Base-by-base conservation (phyloP, 2,888 invertebrate genomes). In the Iphiclides podalirius region DNA sequence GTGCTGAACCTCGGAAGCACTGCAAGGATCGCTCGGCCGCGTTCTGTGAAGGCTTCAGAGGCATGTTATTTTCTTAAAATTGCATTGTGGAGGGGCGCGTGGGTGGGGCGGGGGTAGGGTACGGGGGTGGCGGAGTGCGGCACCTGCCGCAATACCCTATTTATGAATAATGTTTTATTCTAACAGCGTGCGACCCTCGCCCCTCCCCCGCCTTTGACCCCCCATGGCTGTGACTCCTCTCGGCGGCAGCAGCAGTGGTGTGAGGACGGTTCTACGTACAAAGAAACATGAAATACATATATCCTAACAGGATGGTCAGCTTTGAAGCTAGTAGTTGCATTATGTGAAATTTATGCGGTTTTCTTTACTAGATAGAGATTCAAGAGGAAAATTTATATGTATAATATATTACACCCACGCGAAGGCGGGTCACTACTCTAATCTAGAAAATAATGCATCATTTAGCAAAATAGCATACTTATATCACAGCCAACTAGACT, bases 131-230 rank as follows among this genome's bases (percentile, higher is more conserved):
- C 56, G 60, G 64, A 61, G 20, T 6, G 60, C 52, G 63, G 61
- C 71, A 72, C 73, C 76, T 79, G 79, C 73, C 75, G 81, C 85
- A 86, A 85, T 85, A 81, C 82, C 79, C 85, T 85, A 84, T 85
- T 87, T 87, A 87, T 87, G 87, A 87, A 87, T 86, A 87, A 87
- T 86, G 85, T 87, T 87, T 86, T 86, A 86, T 87, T 86, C 87
- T 81, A 82, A 79, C 75, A 81, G 83, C 86, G 86, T 87, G 78
- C 85, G 81, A 70, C 73, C 70, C 69, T 67, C 63, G 59, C 58
- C 67, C 48, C 57, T 53, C 40, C 53, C 52, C 60, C 52, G 47
- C 47, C 47, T 61, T 36, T 36, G 33, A 23, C 46, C 50, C 52
- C n/a, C n/a, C n/a, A n/a, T n/a, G n/a, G n/a, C n/a, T n/a, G n/a